Conservation (phyloP, 2,797 vertebrate genomes). For the Xerus rutilus region DNA sequence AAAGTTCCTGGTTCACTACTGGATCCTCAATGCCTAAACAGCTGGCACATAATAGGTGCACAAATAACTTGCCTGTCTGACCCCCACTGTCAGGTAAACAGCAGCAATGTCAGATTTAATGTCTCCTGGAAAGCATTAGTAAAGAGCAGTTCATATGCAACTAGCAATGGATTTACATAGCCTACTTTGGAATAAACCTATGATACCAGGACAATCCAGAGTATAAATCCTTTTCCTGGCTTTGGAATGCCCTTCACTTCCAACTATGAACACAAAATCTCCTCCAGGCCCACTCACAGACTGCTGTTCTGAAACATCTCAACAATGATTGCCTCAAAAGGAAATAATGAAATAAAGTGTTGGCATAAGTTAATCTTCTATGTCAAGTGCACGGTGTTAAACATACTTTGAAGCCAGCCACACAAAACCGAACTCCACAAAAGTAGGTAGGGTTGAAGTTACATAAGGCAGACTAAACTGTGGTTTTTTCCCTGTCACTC, state of each 20-base stretch:
- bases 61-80: background rate
- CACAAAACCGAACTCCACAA: conserved; percentile 71
- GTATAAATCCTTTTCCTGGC: background rate
- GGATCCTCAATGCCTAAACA: background rate
- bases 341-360: conserved; percentile 77
- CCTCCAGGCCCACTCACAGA: conserved; percentile 33
- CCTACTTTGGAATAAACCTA: conserved; percentile 77
- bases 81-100: background rate
- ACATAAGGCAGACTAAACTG: conserved; percentile 54
- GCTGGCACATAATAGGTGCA: background rate
- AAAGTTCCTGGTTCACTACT: background rate
- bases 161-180: conserved; percentile 40
- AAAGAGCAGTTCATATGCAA: background rate
- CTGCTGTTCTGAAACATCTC: conserved; percentile 76
- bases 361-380: conserved; percentile 59
- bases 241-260: conserved; percentile 69
- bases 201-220: conserved; percentile 56
- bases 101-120: background rate
- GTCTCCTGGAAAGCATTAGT: background rate
- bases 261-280: conserved; percentile 61
- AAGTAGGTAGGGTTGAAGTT: conserved; percentile 67
- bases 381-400: conserved; percentile 69
- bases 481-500: background rate
- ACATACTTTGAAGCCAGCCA: conserved; percentile 66
- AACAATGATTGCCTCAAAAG: conserved; percentile 77